These are phyloP conservation scores for Sphaerodactylus townsendi DNA, from an alignment of 2,113 vertebrate species.

Conservation along the genomic window DNA sequence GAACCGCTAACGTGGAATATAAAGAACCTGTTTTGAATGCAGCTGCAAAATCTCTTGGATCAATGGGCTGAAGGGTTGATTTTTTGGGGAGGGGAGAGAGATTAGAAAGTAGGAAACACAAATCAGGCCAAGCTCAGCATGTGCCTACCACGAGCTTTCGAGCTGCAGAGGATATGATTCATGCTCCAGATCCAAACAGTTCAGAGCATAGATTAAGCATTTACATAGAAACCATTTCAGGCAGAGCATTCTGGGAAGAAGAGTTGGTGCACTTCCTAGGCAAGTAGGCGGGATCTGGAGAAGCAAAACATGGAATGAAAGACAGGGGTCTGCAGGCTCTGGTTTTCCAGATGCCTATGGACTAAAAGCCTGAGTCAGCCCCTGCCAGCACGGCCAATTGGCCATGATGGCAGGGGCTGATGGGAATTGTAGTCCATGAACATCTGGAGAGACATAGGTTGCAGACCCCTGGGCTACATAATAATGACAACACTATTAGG, in stretches of 20 bases:
- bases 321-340: no score
- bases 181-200: neutral
- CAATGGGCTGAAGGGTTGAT: neutral
- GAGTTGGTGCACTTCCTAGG: neutral
- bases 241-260: neutral
- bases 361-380: no score
- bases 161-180: neutral
- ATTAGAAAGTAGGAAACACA: neutral
- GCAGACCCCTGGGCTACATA: no score
- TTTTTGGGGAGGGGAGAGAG: neutral
- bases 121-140: neutral
- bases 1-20: neutral
- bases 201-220: neutral
- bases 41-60: neutral
- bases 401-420: no score
- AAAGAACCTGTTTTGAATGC: constrained; percentile 1
- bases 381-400: no score
- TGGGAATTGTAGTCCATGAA: no score
- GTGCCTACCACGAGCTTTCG: neutral
- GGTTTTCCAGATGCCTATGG: no score
- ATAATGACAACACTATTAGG: no score
- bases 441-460: no score
- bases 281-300: no score
- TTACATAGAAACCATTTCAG: neutral
- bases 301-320: no score